A percentile compares a stretch with the other conserved stretches of the same genome.
Conservation (phyloP, 2,797 vertebrate genomes). For the Melanotaenia maccullochi region DNA sequence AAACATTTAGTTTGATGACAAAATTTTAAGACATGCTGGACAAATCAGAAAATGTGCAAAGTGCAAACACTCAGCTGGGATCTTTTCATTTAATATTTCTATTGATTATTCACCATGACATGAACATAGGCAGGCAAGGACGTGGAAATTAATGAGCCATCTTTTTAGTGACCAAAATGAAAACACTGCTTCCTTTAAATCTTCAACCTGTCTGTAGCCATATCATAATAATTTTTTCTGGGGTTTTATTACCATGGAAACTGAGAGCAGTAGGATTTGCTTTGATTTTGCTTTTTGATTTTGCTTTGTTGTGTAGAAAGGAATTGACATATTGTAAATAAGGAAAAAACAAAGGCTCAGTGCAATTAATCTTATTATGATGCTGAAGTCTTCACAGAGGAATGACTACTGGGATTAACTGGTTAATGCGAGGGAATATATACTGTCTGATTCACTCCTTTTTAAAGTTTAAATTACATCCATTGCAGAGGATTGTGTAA, state of each 20-base stretch:
- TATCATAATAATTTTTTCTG: slow-evolving; percentile 1
- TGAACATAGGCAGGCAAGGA: neutral
- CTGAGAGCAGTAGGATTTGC: slow-evolving; percentile 19
- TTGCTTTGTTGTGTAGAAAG: slow-evolving; percentile 17
- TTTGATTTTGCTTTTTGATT: too few species aligned
- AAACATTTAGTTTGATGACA: neutral
- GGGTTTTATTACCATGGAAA: slow-evolving; percentile 19
- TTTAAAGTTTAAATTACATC: slow-evolving; percentile 32
- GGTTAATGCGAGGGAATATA: slow-evolving; percentile 21
- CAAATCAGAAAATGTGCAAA: neutral
- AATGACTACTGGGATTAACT: slow-evolving; percentile 31
- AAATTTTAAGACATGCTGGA: neutral
- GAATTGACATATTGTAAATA: neutral
- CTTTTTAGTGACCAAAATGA: slow-evolving; percentile 8
- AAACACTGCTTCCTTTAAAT: neutral
- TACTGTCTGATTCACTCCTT: slow-evolving; percentile 4
- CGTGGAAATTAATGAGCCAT: slow-evolving; percentile 48
- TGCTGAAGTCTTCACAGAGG: slow-evolving; percentile 16
- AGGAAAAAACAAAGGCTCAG: slow-evolving; percentile 57
- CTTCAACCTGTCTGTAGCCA: neutral
- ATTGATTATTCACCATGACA: neutral
- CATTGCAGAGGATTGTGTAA: slow-evolving; percentile 13
- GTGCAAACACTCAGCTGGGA: neutral
- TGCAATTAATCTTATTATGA: slow-evolving; percentile 64
- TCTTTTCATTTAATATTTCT: neutral